Base-by-base conservation (phyloP, 2,113 vertebrate species). In the Halichoerus grypus region DNA sequence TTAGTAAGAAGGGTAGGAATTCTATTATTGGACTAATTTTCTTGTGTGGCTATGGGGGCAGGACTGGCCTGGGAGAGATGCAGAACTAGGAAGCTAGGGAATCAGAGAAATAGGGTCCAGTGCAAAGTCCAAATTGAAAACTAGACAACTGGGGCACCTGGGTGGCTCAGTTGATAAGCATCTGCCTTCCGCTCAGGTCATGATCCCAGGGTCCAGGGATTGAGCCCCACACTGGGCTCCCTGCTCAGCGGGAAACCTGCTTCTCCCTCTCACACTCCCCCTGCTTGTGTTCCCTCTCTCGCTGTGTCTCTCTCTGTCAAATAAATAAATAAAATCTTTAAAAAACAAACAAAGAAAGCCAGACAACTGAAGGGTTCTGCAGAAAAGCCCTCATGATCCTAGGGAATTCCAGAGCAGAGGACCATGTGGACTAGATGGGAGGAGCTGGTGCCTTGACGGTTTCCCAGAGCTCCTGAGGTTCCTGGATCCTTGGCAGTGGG, bases 391-490 rank as follows among this genome's bases (percentile, higher is more conserved):
- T 18, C 39, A 57, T 57, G 79, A 69, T 53, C 33, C 36, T 79
- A 84, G 93, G 65, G 65, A 94, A 86, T 94, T 94, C 53, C 65
- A 86, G 46, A 82, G 36, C 46, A 72, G 33, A 80, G 36, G 8
- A 89, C 61, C 3, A 0, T 46, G 72, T 14, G 65, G n/a, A 89
- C 53, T 71, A 9, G 31, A 16, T 36, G 42, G 79, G 16, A 81
- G 87, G 86, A 91, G 19, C 21, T 74, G 49, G 31, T 57, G 28
- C 87, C 49, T 59, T 46, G 42, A 96, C 19, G 71, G 33, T 95
- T 92, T 92, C 87, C 80, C 39, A 67, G 91, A 96, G 59, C 82
- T 97, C 55, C 53, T 77, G 51, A 67, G 65, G 53, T 83, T 89
- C 24, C 36, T 83, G 18, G 13, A 11, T 94, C 53, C 65, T 86